A percentile compares a stretch with the other conserved stretches of the same genome.
These are phyloP conservation scores for Coccyzus lansbergi DNA, from an alignment of 2,797 vertebrate species.

Conservation along the genomic window DNA sequence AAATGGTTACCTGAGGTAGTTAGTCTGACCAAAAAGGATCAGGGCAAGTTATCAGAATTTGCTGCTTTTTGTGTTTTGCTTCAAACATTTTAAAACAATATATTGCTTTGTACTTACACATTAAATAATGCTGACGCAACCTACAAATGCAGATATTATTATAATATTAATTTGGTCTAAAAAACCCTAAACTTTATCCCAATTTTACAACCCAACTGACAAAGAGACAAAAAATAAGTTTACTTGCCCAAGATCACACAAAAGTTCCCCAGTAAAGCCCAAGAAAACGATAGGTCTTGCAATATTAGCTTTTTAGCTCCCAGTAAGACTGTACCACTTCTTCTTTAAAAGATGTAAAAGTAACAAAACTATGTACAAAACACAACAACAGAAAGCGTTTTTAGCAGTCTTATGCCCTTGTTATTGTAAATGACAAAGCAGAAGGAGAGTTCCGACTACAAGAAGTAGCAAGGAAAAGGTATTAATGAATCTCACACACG, in stretches of 20 bases:
- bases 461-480: not conserved
- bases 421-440: not conserved
- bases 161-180: not conserved
- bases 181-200: not conserved
- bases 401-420: not conserved
- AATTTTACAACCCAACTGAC: not conserved
- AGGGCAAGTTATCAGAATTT: not conserved
- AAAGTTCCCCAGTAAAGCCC: not conserved
- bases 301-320: not conserved
- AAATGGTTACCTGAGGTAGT: not conserved
- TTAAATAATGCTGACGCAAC: not conserved
- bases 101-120: not conserved
- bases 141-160: not conserved
- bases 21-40: not conserved
- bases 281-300: conserved; percentile 8
- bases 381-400: not conserved
- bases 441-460: not conserved
- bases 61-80: not conserved
- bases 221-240: not conserved
- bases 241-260: conserved; percentile 4
- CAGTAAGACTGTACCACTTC: not conserved
- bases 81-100: not conserved
- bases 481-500: not conserved
- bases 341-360: not conserved
- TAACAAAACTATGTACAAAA: not conserved